These are phyloP conservation scores for Eucidaris tribuloides DNA, from an alignment of 35 echinoderm and acorn worm genomes.

Conservation along the genomic window DNA sequence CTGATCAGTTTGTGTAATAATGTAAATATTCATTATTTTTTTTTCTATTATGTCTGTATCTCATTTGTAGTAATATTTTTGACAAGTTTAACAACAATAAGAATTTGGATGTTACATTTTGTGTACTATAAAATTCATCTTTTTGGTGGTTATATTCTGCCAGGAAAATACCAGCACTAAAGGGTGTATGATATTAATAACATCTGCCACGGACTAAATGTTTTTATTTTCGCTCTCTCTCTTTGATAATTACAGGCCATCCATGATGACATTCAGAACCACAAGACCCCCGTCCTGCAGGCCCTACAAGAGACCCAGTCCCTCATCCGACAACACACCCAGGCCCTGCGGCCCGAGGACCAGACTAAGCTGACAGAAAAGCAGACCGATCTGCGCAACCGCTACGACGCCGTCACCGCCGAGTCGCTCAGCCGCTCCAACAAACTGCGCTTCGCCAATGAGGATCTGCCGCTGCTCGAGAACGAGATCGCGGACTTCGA, in stretches of 20 bases:
- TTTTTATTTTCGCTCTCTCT: too few species aligned
- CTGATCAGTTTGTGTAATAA: too few species aligned
- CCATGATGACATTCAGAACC: conserved; percentile 92
- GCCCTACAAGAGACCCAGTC: conserved; percentile 81
- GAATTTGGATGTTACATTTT: too few species aligned
- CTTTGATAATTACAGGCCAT: too few species aligned
- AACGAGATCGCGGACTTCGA: conserved; percentile 78
- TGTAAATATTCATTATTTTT: too few species aligned
- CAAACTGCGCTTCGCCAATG: conserved; percentile 75
- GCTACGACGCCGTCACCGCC: conserved; percentile 65
- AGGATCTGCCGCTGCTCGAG: conserved; percentile 85
- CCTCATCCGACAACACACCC: conserved; percentile 65
- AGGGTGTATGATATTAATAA: background rate
- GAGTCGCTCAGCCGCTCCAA: conserved; percentile 66
- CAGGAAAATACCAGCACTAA: too few species aligned
- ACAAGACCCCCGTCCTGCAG: conserved; percentile 88
- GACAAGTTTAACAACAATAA: too few species aligned
- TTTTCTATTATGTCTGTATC: too few species aligned
- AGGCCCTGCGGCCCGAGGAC: conserved; percentile 77
- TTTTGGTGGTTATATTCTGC: too few species aligned
- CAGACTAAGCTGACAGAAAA: conserved; percentile 73
- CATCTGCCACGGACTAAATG: too few species aligned
- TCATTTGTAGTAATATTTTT: too few species aligned
- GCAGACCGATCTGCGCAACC: conserved; percentile 77
- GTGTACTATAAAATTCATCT: too few species aligned